phyloP scores from a whole-genome alignment of 2,888 invertebrate species.

The Campopleginae sp. region DNA sequence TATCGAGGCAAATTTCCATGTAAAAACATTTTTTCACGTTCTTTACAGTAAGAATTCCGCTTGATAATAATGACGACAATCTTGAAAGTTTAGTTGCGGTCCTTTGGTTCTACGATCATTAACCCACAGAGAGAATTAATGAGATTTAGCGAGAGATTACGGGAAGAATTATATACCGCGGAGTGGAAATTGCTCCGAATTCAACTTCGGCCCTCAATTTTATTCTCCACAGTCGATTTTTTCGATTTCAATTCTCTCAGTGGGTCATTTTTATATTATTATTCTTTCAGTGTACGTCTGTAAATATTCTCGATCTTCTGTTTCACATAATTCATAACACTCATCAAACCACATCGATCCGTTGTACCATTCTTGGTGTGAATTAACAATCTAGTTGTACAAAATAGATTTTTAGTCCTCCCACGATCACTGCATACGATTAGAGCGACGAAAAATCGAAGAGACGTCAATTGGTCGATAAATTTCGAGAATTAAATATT shows the following conservation, averaged over 20 bases:
- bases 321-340: slow-evolving; percentile 65
- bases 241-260: too few relatives aligned
- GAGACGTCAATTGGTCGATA: slow-evolving; percentile 46
- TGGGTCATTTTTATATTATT: not conserved
- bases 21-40: not conserved
- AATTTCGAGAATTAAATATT: slow-evolving; percentile 30
- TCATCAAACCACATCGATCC: slow-evolving; percentile 39
- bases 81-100: not conserved
- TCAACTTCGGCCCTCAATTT: too few relatives aligned
- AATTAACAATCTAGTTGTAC: slow-evolving; percentile 39
- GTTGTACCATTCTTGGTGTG: slow-evolving; percentile 45
- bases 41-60: not conserved
- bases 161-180: too few relatives aligned
- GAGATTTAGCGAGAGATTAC: too few relatives aligned
- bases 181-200: too few relatives aligned
- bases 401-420: slow-evolving; percentile 47
- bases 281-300: slow-evolving; percentile 1
- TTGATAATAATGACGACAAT: not conserved
- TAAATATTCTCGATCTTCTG: slow-evolving; percentile 51
- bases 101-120: not conserved
- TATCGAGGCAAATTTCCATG: not conserved
- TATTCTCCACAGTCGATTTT: too few relatives aligned
- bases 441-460: slow-evolving; percentile 37
- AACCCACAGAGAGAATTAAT: too few relatives aligned
- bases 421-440: slow-evolving; percentile 36